A percentile compares a stretch with the other conserved stretches of the same genome.
Conservation (phyloP, 2,888 invertebrate genomes). For the Campoplex capitator region DNA sequence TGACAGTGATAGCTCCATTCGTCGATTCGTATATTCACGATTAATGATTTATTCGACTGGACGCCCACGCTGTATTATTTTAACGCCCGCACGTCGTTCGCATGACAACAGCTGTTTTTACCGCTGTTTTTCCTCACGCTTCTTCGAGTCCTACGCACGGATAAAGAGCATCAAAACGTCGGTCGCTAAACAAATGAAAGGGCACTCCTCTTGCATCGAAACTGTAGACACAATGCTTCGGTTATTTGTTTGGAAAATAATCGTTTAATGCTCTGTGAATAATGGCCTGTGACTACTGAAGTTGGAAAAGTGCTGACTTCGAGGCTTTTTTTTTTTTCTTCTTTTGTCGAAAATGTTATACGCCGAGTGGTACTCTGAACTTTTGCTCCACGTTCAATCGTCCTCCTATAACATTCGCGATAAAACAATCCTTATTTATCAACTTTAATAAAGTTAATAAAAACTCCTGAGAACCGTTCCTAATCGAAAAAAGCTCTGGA, state of each 20-base stretch:
- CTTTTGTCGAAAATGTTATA: background rate
- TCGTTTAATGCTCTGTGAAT: background rate
- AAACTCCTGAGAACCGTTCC: too few relatives aligned
- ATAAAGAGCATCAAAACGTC: background rate
- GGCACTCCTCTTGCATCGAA: background rate
- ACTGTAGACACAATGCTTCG: conserved; percentile 8
- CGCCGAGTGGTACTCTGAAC: too few relatives aligned
- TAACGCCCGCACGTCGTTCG: conserved; percentile 13
- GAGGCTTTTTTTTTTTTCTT: background rate
- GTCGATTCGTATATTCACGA: conserved; percentile 3
- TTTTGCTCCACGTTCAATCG: too few relatives aligned
- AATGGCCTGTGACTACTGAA: background rate
- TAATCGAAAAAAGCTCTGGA: too few relatives aligned
- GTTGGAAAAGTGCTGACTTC: background rate
- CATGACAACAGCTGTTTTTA: background rate
- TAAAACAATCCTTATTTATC: too few relatives aligned
- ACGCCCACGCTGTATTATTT: conserved; percentile 27
- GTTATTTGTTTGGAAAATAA: background rate
- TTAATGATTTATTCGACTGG: conserved; percentile 10
- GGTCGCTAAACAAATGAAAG: background rate
- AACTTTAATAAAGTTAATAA: too few relatives aligned
- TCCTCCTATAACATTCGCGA: too few relatives aligned
- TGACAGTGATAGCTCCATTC: background rate
- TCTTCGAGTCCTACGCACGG: conserved; percentile 18
- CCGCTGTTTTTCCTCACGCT: background rate